These are phyloP conservation scores for Hydrotaea cyrtoneurina DNA, from an alignment of 2,888 invertebrate species.

Conservation along the genomic window DNA sequence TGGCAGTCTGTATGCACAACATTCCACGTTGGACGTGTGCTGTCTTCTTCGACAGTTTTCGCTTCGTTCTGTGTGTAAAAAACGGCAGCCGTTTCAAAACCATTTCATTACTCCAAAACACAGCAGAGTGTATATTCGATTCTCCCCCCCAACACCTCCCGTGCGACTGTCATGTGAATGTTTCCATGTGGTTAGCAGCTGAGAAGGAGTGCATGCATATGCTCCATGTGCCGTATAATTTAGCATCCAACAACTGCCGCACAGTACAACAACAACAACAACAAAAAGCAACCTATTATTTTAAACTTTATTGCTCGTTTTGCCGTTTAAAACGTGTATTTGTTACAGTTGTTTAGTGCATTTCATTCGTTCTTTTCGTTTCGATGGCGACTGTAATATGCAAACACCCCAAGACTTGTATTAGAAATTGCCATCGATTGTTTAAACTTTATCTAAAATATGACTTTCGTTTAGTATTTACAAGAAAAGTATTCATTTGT, in stretches of 20 bases:
- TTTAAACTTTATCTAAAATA: conserved; percentile 54
- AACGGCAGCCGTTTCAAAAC: conserved; percentile 54
- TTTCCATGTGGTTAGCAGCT: background rate
- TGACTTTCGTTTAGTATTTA: conserved; percentile 55
- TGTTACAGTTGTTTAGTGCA: background rate
- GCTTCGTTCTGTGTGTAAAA: conserved; percentile 30
- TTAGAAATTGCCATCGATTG: conserved; percentile 28
- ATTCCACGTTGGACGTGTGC: conserved; percentile 57
- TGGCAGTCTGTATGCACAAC: no score
- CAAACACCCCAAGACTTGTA: conserved; percentile 37
- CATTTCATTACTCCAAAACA: conserved; percentile 30
- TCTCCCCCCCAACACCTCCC: no score
- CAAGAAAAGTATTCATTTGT: conserved; percentile 16
- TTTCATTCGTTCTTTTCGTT: background rate
- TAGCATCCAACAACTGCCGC: conserved; percentile 23
- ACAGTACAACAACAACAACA: no score
- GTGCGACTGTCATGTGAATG: background rate
- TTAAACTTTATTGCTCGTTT: conserved; percentile 62
- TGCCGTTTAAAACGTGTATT: conserved; percentile 53
- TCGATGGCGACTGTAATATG: conserved; percentile 10
- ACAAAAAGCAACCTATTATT: conserved; percentile 52
- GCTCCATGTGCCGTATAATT: no score
- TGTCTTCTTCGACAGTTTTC: conserved; percentile 58
- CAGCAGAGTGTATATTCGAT: no score
- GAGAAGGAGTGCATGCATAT: background rate